phyloP scores from a whole-genome alignment of 2,888 invertebrate genomes.

The Tupiocoris notatus region DNA sequence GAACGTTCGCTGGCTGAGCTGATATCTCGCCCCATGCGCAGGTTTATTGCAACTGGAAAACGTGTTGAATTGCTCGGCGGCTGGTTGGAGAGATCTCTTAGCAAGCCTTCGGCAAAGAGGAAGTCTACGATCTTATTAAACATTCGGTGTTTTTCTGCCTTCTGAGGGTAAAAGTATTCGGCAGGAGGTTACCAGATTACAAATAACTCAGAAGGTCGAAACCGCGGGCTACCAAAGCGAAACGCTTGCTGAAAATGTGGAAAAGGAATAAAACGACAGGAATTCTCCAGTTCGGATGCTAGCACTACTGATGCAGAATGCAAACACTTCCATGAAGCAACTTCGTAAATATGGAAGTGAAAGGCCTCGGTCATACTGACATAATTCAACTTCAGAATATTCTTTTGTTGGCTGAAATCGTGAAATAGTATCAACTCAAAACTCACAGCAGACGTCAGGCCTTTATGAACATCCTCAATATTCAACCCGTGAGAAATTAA shows the following conservation, averaged over 20 bases:
- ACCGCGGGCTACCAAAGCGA: background rate
- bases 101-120: conserved; percentile 1
- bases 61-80: conserved; percentile 36
- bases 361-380: too few species aligned
- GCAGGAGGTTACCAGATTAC: conserved; percentile 18
- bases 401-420: too few species aligned
- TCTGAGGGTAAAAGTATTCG: background rate
- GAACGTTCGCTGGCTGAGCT: background rate
- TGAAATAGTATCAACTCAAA: too few species aligned
- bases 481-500: too few species aligned
- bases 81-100: conserved; percentile 7
- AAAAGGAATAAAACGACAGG: background rate
- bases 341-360: too few species aligned
- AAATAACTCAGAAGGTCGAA: conserved; percentile 8
- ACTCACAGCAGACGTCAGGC: too few species aligned
- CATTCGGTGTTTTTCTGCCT: conserved; percentile 24
- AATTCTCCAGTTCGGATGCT: too few species aligned
- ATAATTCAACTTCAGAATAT: too few species aligned
- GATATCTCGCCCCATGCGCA: conserved; percentile 27
- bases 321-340: too few species aligned
- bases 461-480: too few species aligned
- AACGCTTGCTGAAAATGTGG: conserved; percentile 7
- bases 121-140: conserved; percentile 23
- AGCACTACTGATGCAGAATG: too few species aligned
- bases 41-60: conserved; percentile 42